Percentiles rank a stretch among this genome's conserved stretches.
Evolutionary conservation across 2,113 vertebrate species (phyloP).

Genomic region (Protomyctophum bolini): DNA sequence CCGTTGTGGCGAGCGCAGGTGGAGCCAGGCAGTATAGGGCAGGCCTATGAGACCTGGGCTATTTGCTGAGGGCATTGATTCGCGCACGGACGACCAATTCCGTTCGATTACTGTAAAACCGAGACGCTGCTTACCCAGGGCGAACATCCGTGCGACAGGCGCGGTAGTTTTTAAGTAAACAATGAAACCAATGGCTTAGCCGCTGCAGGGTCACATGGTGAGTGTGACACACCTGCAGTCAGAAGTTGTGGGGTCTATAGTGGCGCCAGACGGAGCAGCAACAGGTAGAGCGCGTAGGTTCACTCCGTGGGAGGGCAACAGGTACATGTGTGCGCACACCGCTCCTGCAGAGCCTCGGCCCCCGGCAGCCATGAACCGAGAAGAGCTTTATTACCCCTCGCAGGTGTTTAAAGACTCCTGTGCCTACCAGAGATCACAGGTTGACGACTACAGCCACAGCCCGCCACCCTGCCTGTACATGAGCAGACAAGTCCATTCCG

Average conservation of each 20-base stretch:
- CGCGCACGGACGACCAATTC: constrained; percentile 57
- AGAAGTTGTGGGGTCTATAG: constrained; percentile 53
- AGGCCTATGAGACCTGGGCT: constrained; percentile 19
- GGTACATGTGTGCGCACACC: constrained; percentile 48
- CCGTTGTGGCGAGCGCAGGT: constrained; percentile 50
- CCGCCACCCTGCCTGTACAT: constrained; percentile 95
- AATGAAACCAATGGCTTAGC: constrained; percentile 72
- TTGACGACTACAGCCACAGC: constrained; percentile 85
- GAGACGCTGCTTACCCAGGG: constrained; percentile 35
- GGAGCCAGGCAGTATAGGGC: constrained; percentile 59
- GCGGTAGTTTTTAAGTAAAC: constrained; percentile 68
- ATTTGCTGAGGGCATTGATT: constrained; percentile 79
- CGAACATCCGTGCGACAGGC: constrained; percentile 51
- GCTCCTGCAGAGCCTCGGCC: constrained; percentile 40
- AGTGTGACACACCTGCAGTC: constrained; percentile 76
- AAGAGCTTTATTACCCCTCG: constrained; percentile 89
- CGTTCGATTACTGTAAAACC: constrained; percentile 69
- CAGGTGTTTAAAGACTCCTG: constrained; percentile 94
- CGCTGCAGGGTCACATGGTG: constrained; percentile 79
- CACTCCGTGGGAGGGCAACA: constrained; percentile 44
- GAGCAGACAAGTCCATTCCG: constrained; percentile 84
- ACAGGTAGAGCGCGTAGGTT: constrained; percentile 64
- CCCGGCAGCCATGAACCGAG: constrained; percentile 88
- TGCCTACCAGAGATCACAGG: constrained; percentile 85
- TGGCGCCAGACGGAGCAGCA: constrained; percentile 59